These are phyloP conservation scores for Heliconius eleuchia DNA, from an alignment of 1,140 invertebrate species.

Conservation along the genomic window DNA sequence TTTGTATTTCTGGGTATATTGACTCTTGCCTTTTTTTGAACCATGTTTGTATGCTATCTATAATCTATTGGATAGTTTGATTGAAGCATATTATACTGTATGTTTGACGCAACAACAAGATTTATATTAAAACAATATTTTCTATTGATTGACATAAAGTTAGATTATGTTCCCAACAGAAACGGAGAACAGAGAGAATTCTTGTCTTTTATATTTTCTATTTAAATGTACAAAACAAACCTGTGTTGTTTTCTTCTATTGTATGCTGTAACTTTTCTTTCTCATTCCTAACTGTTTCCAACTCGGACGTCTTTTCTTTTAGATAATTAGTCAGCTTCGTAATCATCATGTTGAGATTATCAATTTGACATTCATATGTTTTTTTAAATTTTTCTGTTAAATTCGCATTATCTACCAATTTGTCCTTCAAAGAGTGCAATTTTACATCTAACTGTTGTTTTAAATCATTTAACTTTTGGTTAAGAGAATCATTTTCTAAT, in stretches of 20 bases:
- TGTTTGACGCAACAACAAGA: too few species aligned
- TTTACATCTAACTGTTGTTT: constrained; percentile 58
- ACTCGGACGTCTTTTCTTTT: constrained; percentile 56
- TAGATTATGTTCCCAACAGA: too few species aligned
- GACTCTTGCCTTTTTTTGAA: too few species aligned
- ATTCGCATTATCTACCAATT: constrained; percentile 58
- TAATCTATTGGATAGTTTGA: too few species aligned
- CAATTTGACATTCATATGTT: constrained; percentile 61
- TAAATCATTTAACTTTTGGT: constrained; percentile 51
- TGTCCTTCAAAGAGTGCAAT: constrained; percentile 61
- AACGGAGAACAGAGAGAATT: too few species aligned
- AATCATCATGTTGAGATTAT: constrained; percentile 63
- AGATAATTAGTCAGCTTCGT: constrained; percentile 58
- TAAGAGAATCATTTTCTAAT: constrained; percentile 52
- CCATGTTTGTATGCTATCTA: too few species aligned
- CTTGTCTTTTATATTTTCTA: background rate
- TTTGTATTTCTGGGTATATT: too few species aligned
- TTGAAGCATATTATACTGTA: too few species aligned
- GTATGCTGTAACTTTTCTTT: constrained; percentile 47
- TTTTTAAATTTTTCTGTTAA: constrained; percentile 60
- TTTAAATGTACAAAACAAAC: constrained; percentile 31
- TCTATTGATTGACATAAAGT: too few species aligned
- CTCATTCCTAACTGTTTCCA: constrained; percentile 50
- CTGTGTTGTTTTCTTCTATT: constrained; percentile 49
- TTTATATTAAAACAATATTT: too few species aligned